Evolutionary conservation across 2,888 invertebrate species (phyloP).

Genomic region (Ormyrus rosae): DNA sequence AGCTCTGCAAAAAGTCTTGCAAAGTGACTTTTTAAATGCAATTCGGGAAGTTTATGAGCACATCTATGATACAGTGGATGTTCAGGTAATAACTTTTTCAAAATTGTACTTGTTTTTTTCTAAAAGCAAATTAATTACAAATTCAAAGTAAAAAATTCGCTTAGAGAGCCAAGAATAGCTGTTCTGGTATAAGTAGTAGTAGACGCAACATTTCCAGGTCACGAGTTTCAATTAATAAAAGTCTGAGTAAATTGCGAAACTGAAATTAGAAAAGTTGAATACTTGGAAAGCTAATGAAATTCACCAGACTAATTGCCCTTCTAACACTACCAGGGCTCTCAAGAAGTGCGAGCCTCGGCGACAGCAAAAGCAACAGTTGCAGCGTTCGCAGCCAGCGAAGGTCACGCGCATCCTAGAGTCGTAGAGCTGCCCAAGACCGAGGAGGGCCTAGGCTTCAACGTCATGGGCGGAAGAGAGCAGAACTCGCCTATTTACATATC

Average conservation of each 20-base stretch:
- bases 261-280: no score
- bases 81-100: constrained; percentile 80
- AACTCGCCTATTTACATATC: constrained; percentile 99
- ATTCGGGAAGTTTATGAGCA: constrained; percentile 99
- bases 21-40: constrained; percentile 97
- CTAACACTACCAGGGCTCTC: constrained; percentile 81
- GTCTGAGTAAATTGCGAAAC: no score
- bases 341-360: constrained; percentile 97
- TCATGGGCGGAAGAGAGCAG: constrained; percentile 99
- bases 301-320: no score
- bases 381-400: constrained; percentile 96
- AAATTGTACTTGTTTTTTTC: no score
- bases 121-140: no score
- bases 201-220: no score
- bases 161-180: no score
- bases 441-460: constrained; percentile 99
- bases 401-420: constrained; percentile 98
- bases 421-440: constrained; percentile 99
- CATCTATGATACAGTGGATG: constrained; percentile 98
- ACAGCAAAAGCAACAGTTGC: constrained; percentile 98
- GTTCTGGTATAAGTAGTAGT: no score
- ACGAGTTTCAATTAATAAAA: no score
- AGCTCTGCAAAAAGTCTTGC: constrained; percentile 96
- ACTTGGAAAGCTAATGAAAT: no score
- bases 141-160: no score